Evolutionary conservation across 2,797 vertebrate genomes (phyloP).

Genomic region (Amphiprion clarkii): DNA sequence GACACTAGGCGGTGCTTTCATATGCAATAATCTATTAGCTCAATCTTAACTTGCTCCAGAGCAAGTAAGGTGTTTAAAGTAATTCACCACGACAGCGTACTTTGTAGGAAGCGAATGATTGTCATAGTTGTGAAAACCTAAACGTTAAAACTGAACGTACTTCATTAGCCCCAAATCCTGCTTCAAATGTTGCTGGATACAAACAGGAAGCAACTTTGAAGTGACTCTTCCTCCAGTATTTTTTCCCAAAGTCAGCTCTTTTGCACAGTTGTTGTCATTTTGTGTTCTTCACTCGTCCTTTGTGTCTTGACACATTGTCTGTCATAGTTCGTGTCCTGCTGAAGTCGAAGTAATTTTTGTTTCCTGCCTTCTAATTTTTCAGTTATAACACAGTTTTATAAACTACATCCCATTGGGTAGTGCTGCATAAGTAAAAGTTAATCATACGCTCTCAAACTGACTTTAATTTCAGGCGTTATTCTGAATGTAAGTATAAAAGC

Average conservation of each 20-base stretch:
- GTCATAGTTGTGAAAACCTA: too few relatives aligned
- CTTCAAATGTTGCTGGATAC: neutral
- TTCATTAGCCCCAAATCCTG: too few relatives aligned
- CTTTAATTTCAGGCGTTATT: slow-evolving; percentile 7
- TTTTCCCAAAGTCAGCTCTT: slow-evolving; percentile 42
- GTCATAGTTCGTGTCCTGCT: slow-evolving; percentile 54
- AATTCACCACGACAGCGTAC: too few relatives aligned
- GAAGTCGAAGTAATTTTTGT: slow-evolving; percentile 8
- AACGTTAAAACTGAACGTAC: too few relatives aligned
- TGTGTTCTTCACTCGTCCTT: slow-evolving; percentile 55
- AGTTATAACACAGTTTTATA: slow-evolving; percentile 4
- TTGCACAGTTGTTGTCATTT: slow-evolving; percentile 62
- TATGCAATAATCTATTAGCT: too few relatives aligned
- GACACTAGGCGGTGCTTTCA: too few relatives aligned
- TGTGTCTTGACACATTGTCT: slow-evolving; percentile 46
- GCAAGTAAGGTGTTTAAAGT: too few relatives aligned
- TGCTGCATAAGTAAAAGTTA: neutral
- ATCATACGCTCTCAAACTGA: neutral
- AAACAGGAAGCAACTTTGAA: slow-evolving; percentile 65
- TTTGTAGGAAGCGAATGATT: too few relatives aligned
- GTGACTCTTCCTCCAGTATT: slow-evolving; percentile 50
- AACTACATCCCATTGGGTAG: slow-evolving; percentile 1
- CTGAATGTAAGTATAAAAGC: slow-evolving; percentile 34
- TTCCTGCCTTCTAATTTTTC: slow-evolving; percentile 13
- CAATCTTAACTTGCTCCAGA: too few relatives aligned